Conservation (phyloP, 2,888 invertebrate genomes). For the Parasteatoda lunata region DNA sequence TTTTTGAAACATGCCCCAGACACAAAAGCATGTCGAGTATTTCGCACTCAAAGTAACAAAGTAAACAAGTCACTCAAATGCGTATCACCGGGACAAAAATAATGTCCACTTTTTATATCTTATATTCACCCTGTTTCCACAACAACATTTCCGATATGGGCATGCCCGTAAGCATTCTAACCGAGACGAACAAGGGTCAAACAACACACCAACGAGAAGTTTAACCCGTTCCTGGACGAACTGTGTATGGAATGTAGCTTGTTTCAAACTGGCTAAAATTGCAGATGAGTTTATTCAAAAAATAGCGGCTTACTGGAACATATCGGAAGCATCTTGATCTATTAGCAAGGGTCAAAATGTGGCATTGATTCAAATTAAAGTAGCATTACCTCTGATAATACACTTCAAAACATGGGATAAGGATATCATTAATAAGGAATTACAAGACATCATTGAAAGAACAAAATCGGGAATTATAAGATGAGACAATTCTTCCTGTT, state of each 20-base stretch:
- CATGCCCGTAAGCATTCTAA: constrained; percentile 17
- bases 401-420: no score
- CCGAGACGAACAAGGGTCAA: constrained; percentile 48
- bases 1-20: no score
- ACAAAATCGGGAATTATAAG: no score
- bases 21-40: no score
- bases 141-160: constrained; percentile 46
- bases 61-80: background rate
- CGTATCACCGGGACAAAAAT: background rate
- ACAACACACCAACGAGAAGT: constrained; percentile 41
- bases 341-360: constrained; percentile 37
- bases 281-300: background rate
- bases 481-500: no score
- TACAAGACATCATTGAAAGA: no score
- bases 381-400: no score
- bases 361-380: background rate
- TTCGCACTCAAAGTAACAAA: no score
- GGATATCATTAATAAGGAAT: no score
- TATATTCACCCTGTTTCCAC: constrained; percentile 34
- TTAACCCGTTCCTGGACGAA: constrained; percentile 52
- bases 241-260: constrained; percentile 43
- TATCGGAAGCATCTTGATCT: constrained; percentile 21
- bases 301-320: constrained; percentile 2
- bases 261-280: background rate
- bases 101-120: background rate